Base-by-base conservation (phyloP, 2,888 invertebrate species). In the Eueremaeus valkanovi region DNA sequence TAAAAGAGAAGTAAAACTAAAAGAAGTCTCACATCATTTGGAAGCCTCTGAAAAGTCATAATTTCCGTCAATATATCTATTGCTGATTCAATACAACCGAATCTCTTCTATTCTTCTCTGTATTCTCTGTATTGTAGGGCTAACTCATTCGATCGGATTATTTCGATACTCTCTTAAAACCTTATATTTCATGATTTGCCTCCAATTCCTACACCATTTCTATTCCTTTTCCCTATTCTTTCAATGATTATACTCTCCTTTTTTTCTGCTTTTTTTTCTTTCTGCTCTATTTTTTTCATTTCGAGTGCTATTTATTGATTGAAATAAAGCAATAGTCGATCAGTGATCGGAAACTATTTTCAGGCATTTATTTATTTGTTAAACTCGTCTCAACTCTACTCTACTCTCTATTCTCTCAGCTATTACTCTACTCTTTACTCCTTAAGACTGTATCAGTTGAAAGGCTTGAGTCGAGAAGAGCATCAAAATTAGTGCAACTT, bases 131-230 rank as follows among this genome's bases (percentile, higher is more conserved):
- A 45, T 45, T 45, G 13, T n/a, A n/a, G n/a, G n/a, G n/a, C n/a
- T 8, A 36, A 36, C 51, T 21, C n/a, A 31, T 5, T 61, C 61
- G 33, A 61, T 61, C 61, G 16, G 61, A 61, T 61, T 61, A 61
- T 33, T 61, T 31, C 61, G 31, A 61, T 31, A 61, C 61, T 31
- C 61, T 51, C n/a, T 33, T 61, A 31, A 61, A 61, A 11, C 29
- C 29, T 29, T 61, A 61, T 61, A 61, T 61, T 61, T 61, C 61
- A 27, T 61, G 61, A 61, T 29, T 61, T 61, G 61, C 29, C 61
- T 3, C 21, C 24, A 13, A 51, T 51, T 51, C 51, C 9, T 51
- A 21, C 1, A n/a, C 45, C 3, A 18, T 45, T 18, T 18, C 16
- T 6, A 16, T 21, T 51, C 21, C 21, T 21, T 51, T 51, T 51